Evolutionary conservation across 2,113 vertebrate species (phyloP), one percentile per base, ranked within the genome.

Genomic region (Gobius niger): DNA sequence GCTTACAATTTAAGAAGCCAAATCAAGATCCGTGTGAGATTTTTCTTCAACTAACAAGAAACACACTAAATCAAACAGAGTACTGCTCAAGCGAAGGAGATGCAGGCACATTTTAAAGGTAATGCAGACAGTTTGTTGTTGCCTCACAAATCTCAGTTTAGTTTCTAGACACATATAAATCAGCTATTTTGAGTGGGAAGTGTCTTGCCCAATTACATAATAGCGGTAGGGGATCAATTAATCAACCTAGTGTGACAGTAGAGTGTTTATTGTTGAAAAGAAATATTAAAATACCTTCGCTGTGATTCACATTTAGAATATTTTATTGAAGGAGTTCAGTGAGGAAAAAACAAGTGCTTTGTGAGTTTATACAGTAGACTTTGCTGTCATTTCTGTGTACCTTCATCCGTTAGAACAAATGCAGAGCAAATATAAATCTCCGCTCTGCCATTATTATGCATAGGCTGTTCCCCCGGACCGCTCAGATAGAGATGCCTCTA

Each of bases 351-450:
- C 67, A 71, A 82, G 75, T 57, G 81, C 73, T 74, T 81, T 67
- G 73, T 81, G 77, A 84, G 84, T 86, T 85, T 82, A 77, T 84
- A 86, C 76, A 86, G 75, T 73, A 73, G 72, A 81, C 72, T 65
- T 54, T 73, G 73, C 84, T 85, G 83, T 85, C 87, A 85, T 79
- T 71, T 85, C 76, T 82, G 79, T 89, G 83, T 87, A 80, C 81
- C 52, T 73, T 89, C 49, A 80, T 61, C 83, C 82, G 78, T 75
- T 73, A 75, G 82, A 67, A 74, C 66, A 81, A 86, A 85, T 77
- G 84, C 71, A 88, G 80, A 86, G 84, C 85, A 91, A 90, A 90
- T 82, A 84, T 76, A 89, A 90, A 83, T 86, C 73, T 64, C 54
- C 84, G 78, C 69, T 56, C 72, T 82, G 74, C 80, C 71, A 83